phyloP scores from a whole-genome alignment of 2,888 invertebrate genomes.

The Coelinius sp. region DNA sequence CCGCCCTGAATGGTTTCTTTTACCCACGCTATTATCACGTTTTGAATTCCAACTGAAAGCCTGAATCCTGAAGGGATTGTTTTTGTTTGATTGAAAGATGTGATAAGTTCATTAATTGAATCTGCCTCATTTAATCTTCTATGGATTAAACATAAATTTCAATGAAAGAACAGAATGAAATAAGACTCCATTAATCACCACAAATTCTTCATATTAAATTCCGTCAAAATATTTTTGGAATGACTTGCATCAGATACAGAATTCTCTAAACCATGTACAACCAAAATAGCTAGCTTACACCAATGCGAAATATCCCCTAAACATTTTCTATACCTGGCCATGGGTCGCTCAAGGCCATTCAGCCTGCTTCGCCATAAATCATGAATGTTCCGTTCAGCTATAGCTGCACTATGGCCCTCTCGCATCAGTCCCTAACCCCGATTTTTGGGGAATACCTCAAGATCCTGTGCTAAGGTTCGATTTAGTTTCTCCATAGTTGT shows the following conservation, averaged over 20 bases:
- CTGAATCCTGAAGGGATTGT: too few species aligned
- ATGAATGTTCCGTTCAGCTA: slow-evolving; percentile 18
- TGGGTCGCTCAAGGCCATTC: slow-evolving; percentile 29
- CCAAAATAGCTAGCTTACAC: background rate
- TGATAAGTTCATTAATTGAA: too few species aligned
- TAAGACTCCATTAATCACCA: slow-evolving; percentile 28
- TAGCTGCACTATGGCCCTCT: background rate
- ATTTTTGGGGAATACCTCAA: slow-evolving; percentile 47
- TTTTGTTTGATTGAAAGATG: too few species aligned
- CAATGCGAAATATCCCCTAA: background rate
- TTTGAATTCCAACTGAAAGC: background rate
- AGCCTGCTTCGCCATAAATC: background rate
- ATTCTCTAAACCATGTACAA: background rate
- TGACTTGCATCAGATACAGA: slow-evolving; percentile 51
- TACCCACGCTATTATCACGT: background rate
- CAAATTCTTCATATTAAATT: slow-evolving; percentile 48
- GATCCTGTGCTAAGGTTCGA: slow-evolving; percentile 55
- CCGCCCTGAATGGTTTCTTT: slow-evolving; percentile 54
- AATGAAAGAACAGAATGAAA: too few species aligned
- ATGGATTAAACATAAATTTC: too few species aligned
- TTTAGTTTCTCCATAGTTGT: slow-evolving; percentile 50
- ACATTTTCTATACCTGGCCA: slow-evolving; percentile 6
- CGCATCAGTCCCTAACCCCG: slow-evolving; percentile 22
- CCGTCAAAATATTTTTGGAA: slow-evolving; percentile 64
- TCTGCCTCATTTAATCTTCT: too few species aligned